These are phyloP conservation scores for Sinocyclocheilus maitianheensis DNA, from an alignment of 2,113 vertebrate genomes.

Conservation along the genomic window DNA sequence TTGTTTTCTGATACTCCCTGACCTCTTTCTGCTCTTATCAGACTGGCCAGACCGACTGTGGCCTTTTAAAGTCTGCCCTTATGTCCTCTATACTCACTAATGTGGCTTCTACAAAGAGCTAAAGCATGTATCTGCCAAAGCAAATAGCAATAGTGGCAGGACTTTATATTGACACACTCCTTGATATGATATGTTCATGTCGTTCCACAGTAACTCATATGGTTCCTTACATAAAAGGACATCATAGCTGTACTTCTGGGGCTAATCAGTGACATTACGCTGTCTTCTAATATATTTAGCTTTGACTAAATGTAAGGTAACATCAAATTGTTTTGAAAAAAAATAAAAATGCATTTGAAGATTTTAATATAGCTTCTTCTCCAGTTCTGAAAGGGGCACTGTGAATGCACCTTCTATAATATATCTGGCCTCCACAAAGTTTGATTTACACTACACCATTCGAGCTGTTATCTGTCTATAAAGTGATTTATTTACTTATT, in stretches of 20 bases:
- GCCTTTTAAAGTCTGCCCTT: constrained; percentile 1
- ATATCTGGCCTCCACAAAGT: background rate
- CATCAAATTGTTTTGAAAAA: background rate
- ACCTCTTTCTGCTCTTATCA: constrained; percentile 49
- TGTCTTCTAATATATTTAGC: background rate
- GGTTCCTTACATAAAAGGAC: background rate
- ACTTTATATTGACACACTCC: background rate
- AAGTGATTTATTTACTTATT: background rate
- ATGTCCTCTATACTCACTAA: constrained; percentile 9
- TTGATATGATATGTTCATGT: background rate
- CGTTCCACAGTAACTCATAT: background rate
- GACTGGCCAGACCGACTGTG: constrained; percentile 41
- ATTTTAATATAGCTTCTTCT: no score
- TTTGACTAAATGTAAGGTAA: background rate
- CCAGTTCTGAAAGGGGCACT: no score
- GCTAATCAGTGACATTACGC: background rate
- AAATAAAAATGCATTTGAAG: no score
- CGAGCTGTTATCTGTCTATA: background rate
- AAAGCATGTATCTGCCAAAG: constrained; percentile 28
- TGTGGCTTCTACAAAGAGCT: constrained; percentile 2
- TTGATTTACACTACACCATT: background rate
- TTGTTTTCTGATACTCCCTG: constrained; percentile 46
- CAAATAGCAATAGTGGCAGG: background rate
- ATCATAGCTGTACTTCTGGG: background rate
- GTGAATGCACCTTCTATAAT: no score